Base-by-base conservation (phyloP, 1,140 invertebrate genomes). In the Physella acuta region DNA sequence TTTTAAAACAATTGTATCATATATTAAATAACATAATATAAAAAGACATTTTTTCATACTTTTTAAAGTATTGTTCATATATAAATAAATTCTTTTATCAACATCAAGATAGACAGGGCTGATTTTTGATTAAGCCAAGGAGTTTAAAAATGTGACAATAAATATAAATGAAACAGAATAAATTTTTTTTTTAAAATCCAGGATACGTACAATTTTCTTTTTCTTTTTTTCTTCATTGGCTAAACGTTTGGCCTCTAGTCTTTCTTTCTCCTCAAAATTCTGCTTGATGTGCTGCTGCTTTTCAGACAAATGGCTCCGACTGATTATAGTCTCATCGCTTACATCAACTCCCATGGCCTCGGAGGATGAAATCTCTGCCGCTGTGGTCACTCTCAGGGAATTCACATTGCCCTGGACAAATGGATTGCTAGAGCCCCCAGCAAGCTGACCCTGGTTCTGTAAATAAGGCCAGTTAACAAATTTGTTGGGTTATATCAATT, bases 231-330 rank as follows among this genome's bases (percentile, higher is more conserved):
- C 66, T 31, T 68, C 66, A 59, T 44, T 33, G 26, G 55, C 56
- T n/a, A 36, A 55, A 20, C 56, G 34, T 51, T 28, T 39, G n/a
- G 56, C 66, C 52, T 59, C 66, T 8, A 36, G 34, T 34, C 66
- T 39, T 39, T 68, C 66, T 31, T 68, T 68, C 30, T 68, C 66
- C 28, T 68, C 55, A 60, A 68, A 68, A 39, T 36, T 52, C 1
- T 5, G 30, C 37, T 68, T 68, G 30, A 68, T 68, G 34, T 68
- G 55, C 39, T 68, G 66, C 39, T 68, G 66, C 28, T 68, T 68
- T 34, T 68, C 66, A 44, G 66, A 68, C 24, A 68, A n/a, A 33
- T 68, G 66, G 28, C 49, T 59, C 17, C 66, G 37, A 31, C 66
- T 68, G 34, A 68, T 39, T 16, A 68, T 30, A 11, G 55, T 33